Evolutionary conservation across 64 coral and sea anemone species (phyloP).

Genomic region (Stylophora pistillata): DNA sequence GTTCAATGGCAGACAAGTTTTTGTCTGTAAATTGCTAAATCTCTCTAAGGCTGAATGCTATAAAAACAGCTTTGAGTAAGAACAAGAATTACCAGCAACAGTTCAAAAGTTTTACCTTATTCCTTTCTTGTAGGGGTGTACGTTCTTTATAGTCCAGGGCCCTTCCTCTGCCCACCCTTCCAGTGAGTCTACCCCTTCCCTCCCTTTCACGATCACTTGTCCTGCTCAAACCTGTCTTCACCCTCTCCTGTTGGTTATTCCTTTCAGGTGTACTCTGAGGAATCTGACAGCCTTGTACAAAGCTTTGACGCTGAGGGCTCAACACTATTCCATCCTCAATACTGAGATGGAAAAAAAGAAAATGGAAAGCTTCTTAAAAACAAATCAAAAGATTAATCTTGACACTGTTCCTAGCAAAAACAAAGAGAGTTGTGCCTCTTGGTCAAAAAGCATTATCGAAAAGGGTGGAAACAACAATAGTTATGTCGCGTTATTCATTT

Average conservation of each 20-base stretch:
- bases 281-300: conserved; percentile 89
- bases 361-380: background rate
- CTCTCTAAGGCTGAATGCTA: background rate
- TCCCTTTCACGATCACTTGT: conserved; percentile 81
- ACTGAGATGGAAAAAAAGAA: conserved; percentile 5
- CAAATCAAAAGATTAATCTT: background rate
- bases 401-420: background rate
- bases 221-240: conserved; percentile 71
- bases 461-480: no score
- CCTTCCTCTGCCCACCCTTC: conserved; percentile 79
- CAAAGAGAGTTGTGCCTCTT: no score
- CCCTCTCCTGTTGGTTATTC: conserved; percentile 61
- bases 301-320: conserved; percentile 91
- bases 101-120: conserved; percentile 41
- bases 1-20: no score
- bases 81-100: background rate
- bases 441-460: no score
- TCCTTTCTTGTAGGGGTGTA: conserved; percentile 54
- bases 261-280: conserved; percentile 86
- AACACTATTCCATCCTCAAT: conserved; percentile 91
- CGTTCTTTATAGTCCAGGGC: conserved; percentile 63
- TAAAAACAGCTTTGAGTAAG: background rate
- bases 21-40: background rate
- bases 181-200: conserved; percentile 85
- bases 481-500: no score